Percentiles rank a stretch among this genome's conserved stretches.
Evolutionary conservation across 2,797 vertebrate species (phyloP).

Genomic region (Lemur catta): DNA sequence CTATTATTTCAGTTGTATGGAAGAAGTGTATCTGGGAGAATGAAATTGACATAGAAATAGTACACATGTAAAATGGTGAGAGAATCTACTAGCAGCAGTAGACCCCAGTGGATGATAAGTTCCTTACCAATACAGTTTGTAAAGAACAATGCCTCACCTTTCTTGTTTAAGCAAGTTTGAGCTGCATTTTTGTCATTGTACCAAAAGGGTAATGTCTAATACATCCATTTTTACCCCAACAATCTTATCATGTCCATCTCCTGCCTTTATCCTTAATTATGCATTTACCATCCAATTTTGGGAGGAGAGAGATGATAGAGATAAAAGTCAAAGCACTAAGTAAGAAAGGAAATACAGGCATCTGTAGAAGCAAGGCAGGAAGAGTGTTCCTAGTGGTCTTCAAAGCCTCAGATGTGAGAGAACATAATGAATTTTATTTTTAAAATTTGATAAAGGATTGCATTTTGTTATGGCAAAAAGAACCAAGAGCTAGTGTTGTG

Average conservation of each 20-base stretch:
- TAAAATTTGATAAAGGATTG: background rate
- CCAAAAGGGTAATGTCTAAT: background rate
- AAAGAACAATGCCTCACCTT: background rate
- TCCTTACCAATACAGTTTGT: background rate
- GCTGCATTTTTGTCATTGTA: background rate
- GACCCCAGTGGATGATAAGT: too few species aligned
- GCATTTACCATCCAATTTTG: background rate
- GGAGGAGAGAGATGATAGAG: background rate
- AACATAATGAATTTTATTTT: background rate
- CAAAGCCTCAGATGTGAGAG: background rate
- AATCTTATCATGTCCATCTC: background rate
- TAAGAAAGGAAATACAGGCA: background rate
- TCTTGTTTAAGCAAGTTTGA: background rate
- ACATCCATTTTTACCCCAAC: background rate
- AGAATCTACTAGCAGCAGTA: background rate
- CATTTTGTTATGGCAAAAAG: background rate
- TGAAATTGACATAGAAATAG: background rate
- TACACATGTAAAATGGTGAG: background rate
- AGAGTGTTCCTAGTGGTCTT: background rate
- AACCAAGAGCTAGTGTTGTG: background rate
- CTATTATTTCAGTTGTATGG: background rate
- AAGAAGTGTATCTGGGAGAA: background rate
- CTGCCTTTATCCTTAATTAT: background rate
- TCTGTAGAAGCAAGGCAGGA: background rate
- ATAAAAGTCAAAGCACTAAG: background rate